These are phyloP conservation scores for Crepidodera aurea DNA, from an alignment of 2,888 invertebrate genomes.

Conservation along the genomic window DNA sequence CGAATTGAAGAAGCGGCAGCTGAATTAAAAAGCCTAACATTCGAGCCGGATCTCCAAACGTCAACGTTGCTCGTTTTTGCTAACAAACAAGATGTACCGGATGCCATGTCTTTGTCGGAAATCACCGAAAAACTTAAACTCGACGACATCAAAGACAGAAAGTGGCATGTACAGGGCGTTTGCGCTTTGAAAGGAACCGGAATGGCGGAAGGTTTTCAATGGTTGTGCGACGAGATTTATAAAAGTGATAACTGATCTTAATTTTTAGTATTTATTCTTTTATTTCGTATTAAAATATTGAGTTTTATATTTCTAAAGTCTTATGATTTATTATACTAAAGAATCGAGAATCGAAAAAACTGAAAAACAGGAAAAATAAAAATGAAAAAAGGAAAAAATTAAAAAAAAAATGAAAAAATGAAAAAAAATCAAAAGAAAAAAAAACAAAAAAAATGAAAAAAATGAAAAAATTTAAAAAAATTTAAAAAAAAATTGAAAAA, in stretches of 20 bases:
- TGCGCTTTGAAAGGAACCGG: slow-evolving; percentile 45
- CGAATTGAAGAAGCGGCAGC: slow-evolving; percentile 89
- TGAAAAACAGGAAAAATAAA: too few relatives aligned
- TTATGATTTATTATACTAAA: too few relatives aligned
- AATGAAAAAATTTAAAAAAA: too few relatives aligned
- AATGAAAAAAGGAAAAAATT: too few relatives aligned
- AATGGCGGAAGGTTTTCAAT: slow-evolving; percentile 45
- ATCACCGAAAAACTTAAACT: slow-evolving; percentile 89
- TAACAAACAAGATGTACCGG: slow-evolving; percentile 93
- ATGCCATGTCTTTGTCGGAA: slow-evolving; percentile 92
- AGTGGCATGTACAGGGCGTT: slow-evolving; percentile 46
- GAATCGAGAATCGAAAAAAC: too few relatives aligned
- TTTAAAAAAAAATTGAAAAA: too few relatives aligned
- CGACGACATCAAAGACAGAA: slow-evolving; percentile 79
- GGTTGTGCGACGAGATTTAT: slow-evolving; percentile 44
- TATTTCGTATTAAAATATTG: not conserved
- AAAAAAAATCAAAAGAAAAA: too few relatives aligned
- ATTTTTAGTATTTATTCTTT: not conserved
- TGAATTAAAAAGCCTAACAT: slow-evolving; percentile 76
- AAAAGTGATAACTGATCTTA: not conserved
- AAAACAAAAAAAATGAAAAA: too few relatives aligned
- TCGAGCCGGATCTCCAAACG: slow-evolving; percentile 91
- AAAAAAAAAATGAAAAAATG: too few relatives aligned
- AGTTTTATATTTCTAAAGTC: not conserved
- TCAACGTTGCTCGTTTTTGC: slow-evolving; percentile 92